Evolutionary conservation across 2,113 vertebrate genomes (phyloP).

Genomic region (Alexandromys fortis): DNA sequence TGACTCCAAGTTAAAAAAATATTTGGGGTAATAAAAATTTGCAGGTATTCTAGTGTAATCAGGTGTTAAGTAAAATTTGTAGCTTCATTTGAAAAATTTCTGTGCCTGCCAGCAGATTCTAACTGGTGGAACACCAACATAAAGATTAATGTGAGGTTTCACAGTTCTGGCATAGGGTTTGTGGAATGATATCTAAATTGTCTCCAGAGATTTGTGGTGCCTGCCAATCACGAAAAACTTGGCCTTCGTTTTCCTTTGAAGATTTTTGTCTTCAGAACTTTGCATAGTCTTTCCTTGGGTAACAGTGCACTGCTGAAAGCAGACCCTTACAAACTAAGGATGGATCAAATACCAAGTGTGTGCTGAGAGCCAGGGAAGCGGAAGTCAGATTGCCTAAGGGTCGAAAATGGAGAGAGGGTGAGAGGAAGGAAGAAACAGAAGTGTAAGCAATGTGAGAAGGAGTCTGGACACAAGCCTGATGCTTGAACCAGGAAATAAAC

Average conservation of each 20-base stretch:
- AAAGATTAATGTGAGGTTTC: constrained; percentile 64
- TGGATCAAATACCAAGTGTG: constrained; percentile 53
- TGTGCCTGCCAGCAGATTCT: constrained; percentile 54
- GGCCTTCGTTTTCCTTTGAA: constrained; percentile 48
- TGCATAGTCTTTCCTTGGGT: constrained; percentile 11
- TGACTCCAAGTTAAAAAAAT: constrained; percentile 36
- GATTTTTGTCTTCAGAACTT: constrained; percentile 40
- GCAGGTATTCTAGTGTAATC: constrained; percentile 59
- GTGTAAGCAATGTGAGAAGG: constrained; percentile 22
- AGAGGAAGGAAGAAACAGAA: constrained; percentile 61
- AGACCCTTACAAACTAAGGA: constrained; percentile 18
- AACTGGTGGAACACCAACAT: constrained; percentile 50
- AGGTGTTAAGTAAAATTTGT: constrained; percentile 71
- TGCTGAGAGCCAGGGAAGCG: not conserved
- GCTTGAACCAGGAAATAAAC: not conserved
- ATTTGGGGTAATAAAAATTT: constrained; percentile 63
- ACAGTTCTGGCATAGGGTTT: constrained; percentile 43
- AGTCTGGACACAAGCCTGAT: not conserved
- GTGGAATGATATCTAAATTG: constrained; percentile 38
- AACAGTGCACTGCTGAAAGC: not conserved
- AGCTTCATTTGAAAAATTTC: constrained; percentile 59
- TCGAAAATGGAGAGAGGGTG: constrained; percentile 41
- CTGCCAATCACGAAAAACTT: constrained; percentile 33
- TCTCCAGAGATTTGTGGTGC: constrained; percentile 42
- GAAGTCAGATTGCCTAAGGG: constrained; percentile 4